Base-by-base conservation (phyloP, 2,113 vertebrate genomes). In the Neomonachus schauinslandi region DNA sequence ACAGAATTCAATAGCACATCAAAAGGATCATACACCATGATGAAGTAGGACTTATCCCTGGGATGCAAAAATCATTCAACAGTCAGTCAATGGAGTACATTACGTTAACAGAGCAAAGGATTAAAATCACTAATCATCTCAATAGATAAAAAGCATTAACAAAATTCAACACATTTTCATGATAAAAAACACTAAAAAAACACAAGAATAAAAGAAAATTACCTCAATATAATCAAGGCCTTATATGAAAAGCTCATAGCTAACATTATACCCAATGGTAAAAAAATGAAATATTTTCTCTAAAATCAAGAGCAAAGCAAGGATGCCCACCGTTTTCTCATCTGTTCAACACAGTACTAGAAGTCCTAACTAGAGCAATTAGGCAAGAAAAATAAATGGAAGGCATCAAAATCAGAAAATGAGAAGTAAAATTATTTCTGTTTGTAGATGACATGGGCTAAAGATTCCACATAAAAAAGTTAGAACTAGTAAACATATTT, bases 371-470 rank as follows among this genome's bases (percentile, higher is more conserved):
- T 82, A 89, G 31, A 89, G 33, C 24, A 81, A 39, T 31, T 61
- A 36, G n/a, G 39, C 53, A 89, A 82, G 39, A 72, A 72, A 61
- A 94, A 53, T 53, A 94, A 89, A 94, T 19, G n/a, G 28, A 94
- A 72, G 26, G 7, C 19, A 63, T 72, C 55, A 19, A 89, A 67
- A 72, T 74, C 26, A 89, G 26, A 71, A 49, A 55, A 61, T 13
- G 55, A 63, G 26, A 42, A 74, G 55, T 82, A 74, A 89, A 94
- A 63, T 89, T 13, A 89, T 33, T 55, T 72, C 67, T 82, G 8
- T n/a, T 87, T 39, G n/a, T 26, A 65, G 57, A 86, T 65, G 59
- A n/a, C 14, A 55, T 63, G 33, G 22, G 51, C 55, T 82, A 81
- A 82, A 89, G 33, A 72, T 49, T 63, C 55, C 13, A 53, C 18